Conservation (phyloP, 1,140 invertebrate genomes). For the Euschistus heros region DNA sequence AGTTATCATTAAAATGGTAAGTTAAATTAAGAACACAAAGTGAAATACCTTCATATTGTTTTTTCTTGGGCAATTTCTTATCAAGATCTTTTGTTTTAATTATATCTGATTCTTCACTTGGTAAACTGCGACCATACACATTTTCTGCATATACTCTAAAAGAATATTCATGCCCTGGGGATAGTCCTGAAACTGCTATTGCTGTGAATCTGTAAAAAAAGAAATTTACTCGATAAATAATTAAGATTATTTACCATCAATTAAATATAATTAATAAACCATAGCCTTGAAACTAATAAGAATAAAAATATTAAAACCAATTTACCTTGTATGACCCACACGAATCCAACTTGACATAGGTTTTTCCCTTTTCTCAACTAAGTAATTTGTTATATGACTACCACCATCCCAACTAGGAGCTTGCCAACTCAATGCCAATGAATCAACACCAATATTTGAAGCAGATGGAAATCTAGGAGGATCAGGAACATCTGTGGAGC, state of each 20-base stretch:
- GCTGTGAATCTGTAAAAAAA: slow-evolving; percentile 58
- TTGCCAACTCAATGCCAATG: slow-evolving; percentile 81
- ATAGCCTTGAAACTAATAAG: neutral
- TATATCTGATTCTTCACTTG: slow-evolving; percentile 71
- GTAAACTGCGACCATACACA: slow-evolving; percentile 87
- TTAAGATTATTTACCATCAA: neutral
- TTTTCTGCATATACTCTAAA: slow-evolving; percentile 96
- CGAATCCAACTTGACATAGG: slow-evolving; percentile 91
- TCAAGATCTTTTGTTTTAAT: slow-evolving; percentile 72
- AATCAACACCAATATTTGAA: slow-evolving; percentile 80
- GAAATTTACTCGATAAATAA: neutral
- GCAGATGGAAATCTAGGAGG: slow-evolving; percentile 81
- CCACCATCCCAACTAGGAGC: slow-evolving; percentile 87
- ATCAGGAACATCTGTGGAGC: slow-evolving; percentile 71
- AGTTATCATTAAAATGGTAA: too few relatives aligned
- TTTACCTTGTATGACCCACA: slow-evolving; percentile 72
- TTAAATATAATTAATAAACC: neutral
- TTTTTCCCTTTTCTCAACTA: slow-evolving; percentile 88
- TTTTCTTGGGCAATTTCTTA: slow-evolving; percentile 64
- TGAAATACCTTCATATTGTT: slow-evolving; percentile 54
- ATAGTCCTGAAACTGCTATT: slow-evolving; percentile 75
- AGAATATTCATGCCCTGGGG: slow-evolving; percentile 87
- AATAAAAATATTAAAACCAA: neutral
- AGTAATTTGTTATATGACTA: slow-evolving; percentile 88
- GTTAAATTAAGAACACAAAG: too few relatives aligned